Percentiles rank a stretch among this genome's conserved stretches.
phyloP scores from a whole-genome alignment of 2,888 invertebrate species.

The Microctonus aethiopoides region DNA sequence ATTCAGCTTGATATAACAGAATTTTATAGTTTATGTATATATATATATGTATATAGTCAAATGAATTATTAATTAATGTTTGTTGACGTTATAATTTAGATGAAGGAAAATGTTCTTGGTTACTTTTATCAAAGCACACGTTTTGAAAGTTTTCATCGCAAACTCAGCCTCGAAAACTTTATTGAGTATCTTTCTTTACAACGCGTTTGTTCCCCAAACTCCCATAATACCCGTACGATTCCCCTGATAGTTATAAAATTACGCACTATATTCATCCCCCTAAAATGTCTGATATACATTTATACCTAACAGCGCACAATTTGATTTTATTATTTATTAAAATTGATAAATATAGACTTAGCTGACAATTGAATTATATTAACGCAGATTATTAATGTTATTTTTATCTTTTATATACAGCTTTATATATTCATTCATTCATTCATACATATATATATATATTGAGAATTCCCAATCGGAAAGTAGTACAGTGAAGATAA shows the following conservation, averaged over 20 bases:
- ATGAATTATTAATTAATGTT: conserved; percentile 45
- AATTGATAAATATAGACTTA: background rate
- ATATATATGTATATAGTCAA: conserved; percentile 33
- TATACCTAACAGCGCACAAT: background rate
- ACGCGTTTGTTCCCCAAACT: background rate
- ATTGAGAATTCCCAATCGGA: background rate
- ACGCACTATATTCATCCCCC: conserved; percentile 5
- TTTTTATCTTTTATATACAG: conserved; percentile 7
- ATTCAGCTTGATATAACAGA: too few relatives aligned
- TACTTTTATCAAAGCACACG: background rate
- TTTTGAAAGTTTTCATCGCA: conserved; percentile 3
- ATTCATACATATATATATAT: background rate
- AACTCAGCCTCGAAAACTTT: conserved; percentile 6
- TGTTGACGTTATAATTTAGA: conserved; percentile 31
- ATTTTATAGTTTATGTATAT: too few relatives aligned
- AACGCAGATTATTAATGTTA: conserved; percentile 17
- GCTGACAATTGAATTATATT: conserved; percentile 23
- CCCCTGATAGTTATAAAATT: background rate
- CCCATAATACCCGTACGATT: background rate
- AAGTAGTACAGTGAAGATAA: background rate
- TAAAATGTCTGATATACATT: conserved; percentile 5
- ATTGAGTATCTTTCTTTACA: background rate
- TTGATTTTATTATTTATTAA: conserved; percentile 2
- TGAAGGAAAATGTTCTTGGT: background rate
- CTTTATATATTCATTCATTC: too few relatives aligned